Evolutionary conservation across 2,888 invertebrate species (phyloP).

Genomic region (Acleris literana): DNA sequence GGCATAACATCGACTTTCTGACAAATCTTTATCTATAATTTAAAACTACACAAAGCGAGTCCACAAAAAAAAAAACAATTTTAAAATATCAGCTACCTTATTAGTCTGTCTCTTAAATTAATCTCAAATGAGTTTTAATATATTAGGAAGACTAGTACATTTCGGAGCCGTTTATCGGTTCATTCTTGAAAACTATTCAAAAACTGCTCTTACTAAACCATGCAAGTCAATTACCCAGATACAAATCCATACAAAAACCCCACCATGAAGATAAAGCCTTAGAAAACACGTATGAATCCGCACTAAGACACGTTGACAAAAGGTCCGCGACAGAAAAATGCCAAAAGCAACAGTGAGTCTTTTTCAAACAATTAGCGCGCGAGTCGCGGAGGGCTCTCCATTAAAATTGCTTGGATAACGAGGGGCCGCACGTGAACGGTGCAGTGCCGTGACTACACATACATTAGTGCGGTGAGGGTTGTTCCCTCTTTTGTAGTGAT

Average conservation of each 20-base stretch:
- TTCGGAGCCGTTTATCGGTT: no score
- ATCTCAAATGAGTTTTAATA: no score
- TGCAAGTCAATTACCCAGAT: no score
- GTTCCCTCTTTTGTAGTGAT: conserved; percentile 55
- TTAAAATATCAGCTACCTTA: no score
- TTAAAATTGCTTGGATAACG: conserved; percentile 69
- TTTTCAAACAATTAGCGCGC: conserved; percentile 68
- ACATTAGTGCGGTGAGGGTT: conserved; percentile 63
- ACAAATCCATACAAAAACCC: no score
- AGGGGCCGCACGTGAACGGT: conserved; percentile 53
- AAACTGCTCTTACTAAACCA: no score
- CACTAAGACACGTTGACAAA: conserved; percentile 6
- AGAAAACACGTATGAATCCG: conserved; percentile 1
- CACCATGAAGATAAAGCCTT: conserved; percentile 1
- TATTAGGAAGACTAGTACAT: no score
- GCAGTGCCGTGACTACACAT: conserved; percentile 65
- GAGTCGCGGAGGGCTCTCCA: conserved; percentile 59
- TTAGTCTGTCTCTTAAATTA: no score
- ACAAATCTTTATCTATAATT: not conserved
- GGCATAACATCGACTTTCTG: not conserved
- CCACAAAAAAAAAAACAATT: no score
- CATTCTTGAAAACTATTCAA: no score
- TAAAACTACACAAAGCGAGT: no score
- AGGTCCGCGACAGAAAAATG: conserved; percentile 23
- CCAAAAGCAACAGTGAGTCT: conserved; percentile 46